Evolutionary conservation across 2,888 invertebrate species (phyloP), one percentile per base, ranked within the genome.

Genomic region (Scelioninae gen. 2): DNA sequence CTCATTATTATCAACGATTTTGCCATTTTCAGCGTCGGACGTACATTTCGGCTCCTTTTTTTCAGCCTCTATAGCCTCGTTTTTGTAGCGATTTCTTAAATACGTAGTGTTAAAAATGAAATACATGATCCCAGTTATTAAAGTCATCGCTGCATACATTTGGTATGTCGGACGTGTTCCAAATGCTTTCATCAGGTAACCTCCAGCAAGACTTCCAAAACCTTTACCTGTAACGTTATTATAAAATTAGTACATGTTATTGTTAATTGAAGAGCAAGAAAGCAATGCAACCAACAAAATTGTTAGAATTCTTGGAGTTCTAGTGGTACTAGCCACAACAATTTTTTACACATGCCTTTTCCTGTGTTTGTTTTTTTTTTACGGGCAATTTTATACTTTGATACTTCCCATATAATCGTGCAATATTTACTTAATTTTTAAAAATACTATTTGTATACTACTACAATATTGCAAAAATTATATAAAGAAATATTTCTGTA

Each of bases 81-180:
- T 55, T 28, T 52, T 71, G 15, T 58, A 88, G 45, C 89, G 86
- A 76, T 90, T 89, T 31, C 89, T 88, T 78, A 93, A 87, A 81
- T 90, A 93, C 63, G 90, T 87, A 64, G 88, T 87, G 83, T 93
- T 93, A 83, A 93, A 92, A 10, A 91, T 83, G 79, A 90, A 90
- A 85, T 94, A 94, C 48, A 91, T 85, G 76, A 92, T 86, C 31
- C 92, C 92, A 4, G 91, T 91, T 16, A 92, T 81, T 15, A 91
- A 86, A 0, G 91, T 90, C 0, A 90, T 88, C 0, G 88, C 88
- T 0, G 93, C 87, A 81, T 93, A 93, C 76, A 92, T 89, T 82
- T 91, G 91, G 81, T 93, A 93, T 0, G 93, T 93, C 0, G 90
- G 88, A 58, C 93, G 87, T 3, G 92, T 92, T 6, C 93, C 93